Evolutionary conservation across 2,888 invertebrate genomes (phyloP).

Genomic region (Rhamnusium bicolor): DNA sequence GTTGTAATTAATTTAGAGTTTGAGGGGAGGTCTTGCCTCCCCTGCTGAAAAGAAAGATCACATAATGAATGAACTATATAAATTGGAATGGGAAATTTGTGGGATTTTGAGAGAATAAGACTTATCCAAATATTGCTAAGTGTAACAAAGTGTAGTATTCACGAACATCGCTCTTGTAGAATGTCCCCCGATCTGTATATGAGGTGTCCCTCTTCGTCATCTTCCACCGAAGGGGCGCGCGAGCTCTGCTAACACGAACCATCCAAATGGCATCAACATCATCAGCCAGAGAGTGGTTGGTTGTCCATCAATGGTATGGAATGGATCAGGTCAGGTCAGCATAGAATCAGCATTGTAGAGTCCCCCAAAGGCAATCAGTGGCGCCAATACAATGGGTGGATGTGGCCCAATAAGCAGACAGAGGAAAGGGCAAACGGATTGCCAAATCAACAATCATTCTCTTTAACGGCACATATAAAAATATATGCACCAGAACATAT

Average conservation of each 20-base stretch:
- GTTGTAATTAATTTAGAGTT: constrained; percentile 28
- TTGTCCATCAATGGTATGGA: constrained; percentile 26
- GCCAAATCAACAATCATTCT: constrained; percentile 75
- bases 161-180: constrained; percentile 99
- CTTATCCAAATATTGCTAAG: constrained; percentile 65
- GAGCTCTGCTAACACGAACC: constrained; percentile 78
- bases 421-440: constrained; percentile 79
- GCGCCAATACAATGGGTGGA: constrained; percentile 35
- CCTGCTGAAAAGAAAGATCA: constrained; percentile 62
- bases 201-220: constrained; percentile 99
- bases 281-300: constrained; percentile 49
- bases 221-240: constrained; percentile 94
- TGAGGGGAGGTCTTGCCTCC: constrained; percentile 28
- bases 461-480: constrained; percentile 63
- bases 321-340: constrained; percentile 31
- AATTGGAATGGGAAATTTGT: constrained; percentile 48
- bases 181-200: constrained; percentile 99
- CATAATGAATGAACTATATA: constrained; percentile 39
- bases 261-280: constrained; percentile 63
- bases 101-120: constrained; percentile 61
- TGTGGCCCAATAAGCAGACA: constrained; percentile 78
- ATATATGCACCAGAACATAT: constrained; percentile 65
- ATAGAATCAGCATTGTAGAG: constrained; percentile 26
- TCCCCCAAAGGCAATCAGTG: constrained; percentile 72
- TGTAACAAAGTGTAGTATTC: constrained; percentile 76